Evolutionary conservation across 2,797 vertebrate species (phyloP).

Genomic region (Galagoides demidoff): DNA sequence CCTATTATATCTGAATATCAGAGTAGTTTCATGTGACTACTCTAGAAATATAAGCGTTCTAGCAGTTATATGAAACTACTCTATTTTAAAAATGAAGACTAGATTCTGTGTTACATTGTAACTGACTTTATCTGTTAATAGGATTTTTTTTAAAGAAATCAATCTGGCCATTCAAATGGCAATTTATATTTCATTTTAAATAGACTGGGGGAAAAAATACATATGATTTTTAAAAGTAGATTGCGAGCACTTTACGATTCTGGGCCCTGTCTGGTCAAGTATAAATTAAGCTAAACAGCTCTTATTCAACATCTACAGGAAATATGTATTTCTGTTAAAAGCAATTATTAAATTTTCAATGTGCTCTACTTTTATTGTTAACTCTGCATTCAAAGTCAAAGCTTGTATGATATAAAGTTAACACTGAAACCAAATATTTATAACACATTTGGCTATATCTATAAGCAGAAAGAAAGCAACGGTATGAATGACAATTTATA

Average conservation of each 20-base stretch:
- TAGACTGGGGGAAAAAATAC: background rate
- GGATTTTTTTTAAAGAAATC: background rate
- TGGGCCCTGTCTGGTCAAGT: background rate
- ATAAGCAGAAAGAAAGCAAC: background rate
- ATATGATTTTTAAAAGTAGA: slow-evolving; percentile 37
- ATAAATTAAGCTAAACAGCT: slow-evolving; percentile 10
- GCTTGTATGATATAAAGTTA: slow-evolving; percentile 52
- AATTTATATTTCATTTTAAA: slow-evolving; percentile 61
- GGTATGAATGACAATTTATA: background rate
- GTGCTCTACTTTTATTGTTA: background rate
- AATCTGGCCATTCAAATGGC: background rate
- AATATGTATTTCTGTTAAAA: slow-evolving; percentile 51
- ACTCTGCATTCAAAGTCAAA: slow-evolving; percentile 53
- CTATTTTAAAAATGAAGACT: slow-evolving; percentile 13
- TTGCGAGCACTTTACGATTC: background rate
- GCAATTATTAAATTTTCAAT: background rate
- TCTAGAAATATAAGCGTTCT: background rate
- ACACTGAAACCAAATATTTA: slow-evolving; percentile 28
- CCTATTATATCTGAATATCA: background rate
- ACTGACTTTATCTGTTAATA: slow-evolving; percentile 30
- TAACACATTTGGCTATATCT: background rate
- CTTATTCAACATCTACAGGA: slow-evolving; percentile 18
- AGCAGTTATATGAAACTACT: background rate
- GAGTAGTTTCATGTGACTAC: background rate
- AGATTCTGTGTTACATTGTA: background rate